Evolutionary conservation across 2,113 vertebrate species (phyloP).

Genomic region (Phasianus colchicus): DNA sequence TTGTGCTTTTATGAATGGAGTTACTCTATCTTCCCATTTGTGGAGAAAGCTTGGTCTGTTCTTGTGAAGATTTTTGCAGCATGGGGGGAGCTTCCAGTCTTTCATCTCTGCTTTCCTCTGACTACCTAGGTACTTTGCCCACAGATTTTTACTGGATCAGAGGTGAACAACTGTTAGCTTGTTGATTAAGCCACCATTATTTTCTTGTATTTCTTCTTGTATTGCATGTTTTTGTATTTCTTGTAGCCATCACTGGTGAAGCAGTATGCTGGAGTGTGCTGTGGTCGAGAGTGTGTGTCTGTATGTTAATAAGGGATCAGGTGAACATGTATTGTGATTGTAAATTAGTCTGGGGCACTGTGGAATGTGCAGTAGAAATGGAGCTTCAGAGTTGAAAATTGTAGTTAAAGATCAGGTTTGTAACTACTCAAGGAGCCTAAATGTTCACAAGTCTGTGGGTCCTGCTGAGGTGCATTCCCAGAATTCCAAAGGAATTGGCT

Average conservation of each 20-base stretch:
- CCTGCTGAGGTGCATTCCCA: too few species aligned
- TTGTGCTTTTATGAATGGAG: background rate
- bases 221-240: background rate
- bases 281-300: background rate
- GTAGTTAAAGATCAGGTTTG: too few species aligned
- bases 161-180: background rate
- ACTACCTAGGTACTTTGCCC: background rate
- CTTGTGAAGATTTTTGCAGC: background rate
- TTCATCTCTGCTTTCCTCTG: background rate
- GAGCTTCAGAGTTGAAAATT: background rate
- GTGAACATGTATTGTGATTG: background rate
- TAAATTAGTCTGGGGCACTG: background rate
- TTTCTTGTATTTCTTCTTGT: background rate
- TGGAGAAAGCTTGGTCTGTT: background rate
- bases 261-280: background rate
- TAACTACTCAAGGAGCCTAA: too few species aligned
- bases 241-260: background rate
- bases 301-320: background rate
- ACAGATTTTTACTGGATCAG: background rate
- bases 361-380: background rate
- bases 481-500: too few species aligned
- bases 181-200: background rate
- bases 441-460: too few species aligned
- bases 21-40: background rate
- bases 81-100: background rate